Base-by-base conservation (phyloP, 1,140 invertebrate genomes). In the Magallana gigas region DNA sequence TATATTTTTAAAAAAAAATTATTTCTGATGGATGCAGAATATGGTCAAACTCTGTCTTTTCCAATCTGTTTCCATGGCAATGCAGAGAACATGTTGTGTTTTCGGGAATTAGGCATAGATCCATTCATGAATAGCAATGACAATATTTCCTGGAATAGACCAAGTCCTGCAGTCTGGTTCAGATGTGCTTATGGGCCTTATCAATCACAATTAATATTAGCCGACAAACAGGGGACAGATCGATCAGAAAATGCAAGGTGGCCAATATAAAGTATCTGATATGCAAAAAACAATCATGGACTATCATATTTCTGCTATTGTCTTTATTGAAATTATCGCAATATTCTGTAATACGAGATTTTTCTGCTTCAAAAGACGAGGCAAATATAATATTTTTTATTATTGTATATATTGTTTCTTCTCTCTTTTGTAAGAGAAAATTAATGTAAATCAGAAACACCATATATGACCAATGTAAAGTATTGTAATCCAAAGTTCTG, bases 91-190 rank as follows among this genome's bases (percentile, higher is more conserved):
- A 76, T 12, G 18, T 76, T 29, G 36, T 76, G 23, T 76, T 76
- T 76, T 76, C 9, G 11, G 68, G 68, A 76, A 29, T 76, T 29
- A 36, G 23, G 29, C 18, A 76, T 76, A 29, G 18, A 76, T 76
- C 23, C 68, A 36, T 76, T 76, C 68, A 76, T 76, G 68, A 76
- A 76, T 76, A 76, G 23, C 68, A 76, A 76, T 76, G 68, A 76
- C 68, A 76, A 29, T 12, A 12, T 62, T 62, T 62, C 68, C 36
- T 29, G 36, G 68, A 76, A 76, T 76, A 76, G 68, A 76, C 23
- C 0, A 3, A 36, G 23, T 36, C 23, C 68, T 29, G 9, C 23
- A 76, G 68, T 29, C 29, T 76, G 68, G 68, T 76, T 76, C 68
- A 76, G 68, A 76, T 76, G 68, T 76, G 68, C 23, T 76, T 76